These are phyloP conservation scores for Cyphomyrus discorhynchus DNA, from an alignment of 2,113 vertebrate genomes.

Conservation along the genomic window DNA sequence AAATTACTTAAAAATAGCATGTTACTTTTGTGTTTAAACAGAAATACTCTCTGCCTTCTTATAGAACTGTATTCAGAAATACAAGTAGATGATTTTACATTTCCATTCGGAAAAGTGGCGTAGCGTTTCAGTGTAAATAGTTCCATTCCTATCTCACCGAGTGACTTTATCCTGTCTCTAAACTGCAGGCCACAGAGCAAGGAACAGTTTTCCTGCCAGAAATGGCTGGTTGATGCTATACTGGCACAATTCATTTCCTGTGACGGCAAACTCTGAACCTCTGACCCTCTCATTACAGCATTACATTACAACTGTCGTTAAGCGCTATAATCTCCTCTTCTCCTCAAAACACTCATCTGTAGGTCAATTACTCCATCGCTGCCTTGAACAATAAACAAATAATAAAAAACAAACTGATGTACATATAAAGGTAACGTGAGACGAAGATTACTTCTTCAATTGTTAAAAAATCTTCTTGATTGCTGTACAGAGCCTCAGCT, in stretches of 20 bases:
- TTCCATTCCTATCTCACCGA: slow-evolving; percentile 1
- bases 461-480: background rate
- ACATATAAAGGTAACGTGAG: background rate
- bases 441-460: background rate
- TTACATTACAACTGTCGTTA: background rate
- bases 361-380: background rate
- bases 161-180: background rate
- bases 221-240: background rate
- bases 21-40: background rate
- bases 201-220: background rate
- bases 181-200: background rate
- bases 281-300: background rate
- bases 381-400: background rate
- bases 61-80: background rate
- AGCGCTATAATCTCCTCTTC: background rate
- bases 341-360: background rate
- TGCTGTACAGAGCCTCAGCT: background rate
- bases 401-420: background rate
- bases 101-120: background rate
- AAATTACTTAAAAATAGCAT: background rate
- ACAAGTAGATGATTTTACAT: background rate
- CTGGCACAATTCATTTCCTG: background rate
- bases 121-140: background rate
- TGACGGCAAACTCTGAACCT: background rate
- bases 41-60: background rate